phyloP scores from a whole-genome alignment of 2,888 invertebrate species.

The Podabrus alpinus region DNA sequence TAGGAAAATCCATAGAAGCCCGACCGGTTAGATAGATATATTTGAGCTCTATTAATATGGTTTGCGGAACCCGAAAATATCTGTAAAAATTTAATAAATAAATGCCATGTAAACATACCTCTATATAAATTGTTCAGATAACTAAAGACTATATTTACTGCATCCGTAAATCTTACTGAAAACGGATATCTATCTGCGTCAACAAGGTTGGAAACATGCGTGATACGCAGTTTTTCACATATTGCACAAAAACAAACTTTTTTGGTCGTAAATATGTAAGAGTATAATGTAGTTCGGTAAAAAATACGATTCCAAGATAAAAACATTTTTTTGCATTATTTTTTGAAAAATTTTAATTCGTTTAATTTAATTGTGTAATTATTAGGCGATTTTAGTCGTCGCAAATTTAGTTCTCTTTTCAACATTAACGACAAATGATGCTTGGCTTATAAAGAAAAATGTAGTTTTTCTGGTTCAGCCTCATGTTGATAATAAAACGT shows the following conservation, averaged over 20 bases:
- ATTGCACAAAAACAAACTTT: conserved; percentile 4
- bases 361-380: neutral
- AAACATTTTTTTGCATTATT: neutral
- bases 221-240: conserved; percentile 4
- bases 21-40: neutral
- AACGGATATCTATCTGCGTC: conserved; percentile 1
- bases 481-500: neutral
- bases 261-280: conserved; percentile 2
- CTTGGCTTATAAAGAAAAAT: neutral
- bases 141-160: conserved; percentile 3
- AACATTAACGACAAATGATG: neutral
- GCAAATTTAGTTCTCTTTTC: neutral
- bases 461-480: neutral
- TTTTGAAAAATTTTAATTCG: neutral
- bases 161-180: conserved; percentile 2
- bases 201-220: conserved; percentile 4
- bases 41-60: neutral
- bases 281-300: neutral
- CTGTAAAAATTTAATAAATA: neutral
- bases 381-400: neutral
- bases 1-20: neutral
- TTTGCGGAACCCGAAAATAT: neutral
- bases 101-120: neutral
- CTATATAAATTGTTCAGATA: neutral
- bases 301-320: neutral